phyloP scores from a whole-genome alignment of 2,888 invertebrate genomes.

The Melolontha melolontha region DNA sequence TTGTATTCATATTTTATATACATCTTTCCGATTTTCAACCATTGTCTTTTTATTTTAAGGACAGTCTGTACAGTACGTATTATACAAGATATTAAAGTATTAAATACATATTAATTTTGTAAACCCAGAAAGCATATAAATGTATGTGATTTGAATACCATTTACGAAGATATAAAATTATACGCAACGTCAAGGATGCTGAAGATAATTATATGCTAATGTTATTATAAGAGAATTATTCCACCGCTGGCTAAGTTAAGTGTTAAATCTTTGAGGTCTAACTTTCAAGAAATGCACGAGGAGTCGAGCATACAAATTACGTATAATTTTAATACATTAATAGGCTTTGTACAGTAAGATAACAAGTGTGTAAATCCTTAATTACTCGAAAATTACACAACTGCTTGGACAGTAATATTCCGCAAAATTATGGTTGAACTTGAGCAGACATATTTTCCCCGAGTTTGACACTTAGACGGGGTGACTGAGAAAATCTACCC shows the following conservation, averaged over 20 bases:
- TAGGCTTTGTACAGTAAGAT: constrained; percentile 26
- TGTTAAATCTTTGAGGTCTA: constrained; percentile 18
- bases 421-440: constrained; percentile 38
- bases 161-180: too few relatives aligned
- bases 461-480: constrained; percentile 33
- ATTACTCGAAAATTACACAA: constrained; percentile 39
- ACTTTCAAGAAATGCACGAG: background rate
- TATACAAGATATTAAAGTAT: too few relatives aligned
- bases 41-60: too few relatives aligned
- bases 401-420: constrained; percentile 26
- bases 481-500: constrained; percentile 32
- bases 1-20: too few relatives aligned
- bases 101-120: too few relatives aligned
- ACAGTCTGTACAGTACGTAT: too few relatives aligned
- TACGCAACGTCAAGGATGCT: too few relatives aligned
- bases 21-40: too few relatives aligned
- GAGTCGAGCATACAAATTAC: constrained; percentile 12
- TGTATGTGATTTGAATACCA: too few relatives aligned
- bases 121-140: too few relatives aligned
- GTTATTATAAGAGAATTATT: constrained; percentile 17
- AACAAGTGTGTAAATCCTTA: constrained; percentile 39
- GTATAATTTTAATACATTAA: constrained; percentile 27
- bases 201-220: constrained; percentile 21
- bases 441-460: constrained; percentile 38
- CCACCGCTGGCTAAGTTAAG: constrained; percentile 5